phyloP scores from a whole-genome alignment of 2,797 vertebrate species.

The Coregonus sp. region DNA sequence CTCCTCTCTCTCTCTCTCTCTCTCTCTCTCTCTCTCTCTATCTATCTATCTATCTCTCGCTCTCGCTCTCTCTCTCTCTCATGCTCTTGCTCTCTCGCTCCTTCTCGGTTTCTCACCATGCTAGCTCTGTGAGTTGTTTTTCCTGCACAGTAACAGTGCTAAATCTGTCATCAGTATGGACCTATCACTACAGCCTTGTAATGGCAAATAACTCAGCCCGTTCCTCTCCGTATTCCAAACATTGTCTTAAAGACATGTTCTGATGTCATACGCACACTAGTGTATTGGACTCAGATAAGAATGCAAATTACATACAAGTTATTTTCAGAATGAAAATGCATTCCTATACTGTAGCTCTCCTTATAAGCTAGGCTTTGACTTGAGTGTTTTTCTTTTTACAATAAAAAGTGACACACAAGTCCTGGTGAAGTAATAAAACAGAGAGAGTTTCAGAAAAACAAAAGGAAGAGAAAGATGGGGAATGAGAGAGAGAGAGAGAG shows the following conservation, averaged over 20 bases:
- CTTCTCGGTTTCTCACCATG: background rate
- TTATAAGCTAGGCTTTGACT: background rate
- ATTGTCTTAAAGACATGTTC: too few relatives aligned
- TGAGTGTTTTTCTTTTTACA: background rate
- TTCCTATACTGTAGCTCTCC: background rate
- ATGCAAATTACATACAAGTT: too few relatives aligned
- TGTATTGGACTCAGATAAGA: background rate
- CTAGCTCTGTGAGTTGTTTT: background rate
- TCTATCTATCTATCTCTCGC: too few relatives aligned
- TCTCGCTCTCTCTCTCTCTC: too few relatives aligned
- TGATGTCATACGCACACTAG: background rate
- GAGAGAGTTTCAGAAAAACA: background rate
- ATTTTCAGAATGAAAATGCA: too few relatives aligned
- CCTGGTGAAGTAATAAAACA: background rate
- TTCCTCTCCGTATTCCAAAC: background rate
- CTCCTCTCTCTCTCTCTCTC: too few relatives aligned
- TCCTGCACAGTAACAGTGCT: conserved; percentile 2
- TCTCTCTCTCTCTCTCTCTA: too few relatives aligned
- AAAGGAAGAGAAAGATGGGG: background rate
- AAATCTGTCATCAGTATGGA: conserved; percentile 20
- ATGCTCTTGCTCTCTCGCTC: conserved; percentile 10
- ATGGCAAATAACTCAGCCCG: conserved; percentile 3
- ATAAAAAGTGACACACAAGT: background rate
- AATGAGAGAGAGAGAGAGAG: background rate
- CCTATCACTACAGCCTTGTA: background rate